Conservation (phyloP, 2,113 vertebrate genomes). For the Sturnira hondurensis region DNA sequence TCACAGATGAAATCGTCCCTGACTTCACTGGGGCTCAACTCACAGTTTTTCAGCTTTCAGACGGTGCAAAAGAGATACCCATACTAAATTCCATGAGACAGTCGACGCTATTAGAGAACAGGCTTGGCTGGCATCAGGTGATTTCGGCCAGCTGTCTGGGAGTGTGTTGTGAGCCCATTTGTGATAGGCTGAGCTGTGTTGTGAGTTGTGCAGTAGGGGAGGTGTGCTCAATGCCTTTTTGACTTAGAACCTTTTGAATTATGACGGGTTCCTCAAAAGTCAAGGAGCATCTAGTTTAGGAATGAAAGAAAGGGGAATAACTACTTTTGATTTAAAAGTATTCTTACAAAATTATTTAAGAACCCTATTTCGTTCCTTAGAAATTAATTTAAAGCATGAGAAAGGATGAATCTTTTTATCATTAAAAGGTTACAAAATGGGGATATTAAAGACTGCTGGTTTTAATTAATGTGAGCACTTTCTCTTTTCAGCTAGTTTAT, state of each 20-base stretch:
- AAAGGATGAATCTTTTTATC: not conserved
- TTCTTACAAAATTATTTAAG: not conserved
- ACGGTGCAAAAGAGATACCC: not conserved
- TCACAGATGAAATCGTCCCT: too few relatives aligned
- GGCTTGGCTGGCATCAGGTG: not conserved
- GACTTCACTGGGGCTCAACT: not conserved
- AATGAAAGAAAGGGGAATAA: not conserved
- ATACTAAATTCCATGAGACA: not conserved
- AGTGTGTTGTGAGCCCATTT: not conserved
- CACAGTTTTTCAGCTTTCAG: too few relatives aligned
- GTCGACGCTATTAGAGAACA: not conserved
- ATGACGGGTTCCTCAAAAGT: too few relatives aligned
- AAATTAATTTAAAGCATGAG: not conserved
- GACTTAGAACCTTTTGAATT: not conserved
- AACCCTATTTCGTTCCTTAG: not conserved
- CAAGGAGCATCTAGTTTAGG: not conserved
- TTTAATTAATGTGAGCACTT: not conserved
- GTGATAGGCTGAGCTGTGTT: not conserved
- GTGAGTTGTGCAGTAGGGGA: not conserved
- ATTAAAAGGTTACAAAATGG: not conserved
- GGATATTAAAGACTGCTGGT: not conserved
- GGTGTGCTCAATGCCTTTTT: not conserved
- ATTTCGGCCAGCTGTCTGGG: not conserved
- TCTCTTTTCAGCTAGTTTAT: not conserved
- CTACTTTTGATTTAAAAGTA: not conserved